Percentiles rank a stretch among this genome's conserved stretches.
Conservation (phyloP, 2,797 vertebrate genomes). For the Benthosema pterotum region DNA sequence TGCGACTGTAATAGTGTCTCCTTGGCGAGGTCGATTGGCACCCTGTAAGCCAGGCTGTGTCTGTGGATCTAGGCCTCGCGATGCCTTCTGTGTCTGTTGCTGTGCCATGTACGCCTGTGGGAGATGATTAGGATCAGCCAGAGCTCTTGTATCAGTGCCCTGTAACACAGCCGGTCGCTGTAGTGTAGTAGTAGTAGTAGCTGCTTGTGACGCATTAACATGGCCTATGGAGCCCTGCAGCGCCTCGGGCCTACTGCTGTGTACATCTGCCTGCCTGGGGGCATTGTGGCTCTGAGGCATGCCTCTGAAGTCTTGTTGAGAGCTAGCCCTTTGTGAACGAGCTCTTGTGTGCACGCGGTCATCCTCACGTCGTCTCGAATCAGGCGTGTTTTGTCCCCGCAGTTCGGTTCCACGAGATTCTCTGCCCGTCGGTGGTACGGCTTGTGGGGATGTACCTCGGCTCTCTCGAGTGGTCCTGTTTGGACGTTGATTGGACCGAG, state of each 20-base stretch:
- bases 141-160: constrained; percentile 54
- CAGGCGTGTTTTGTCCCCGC: constrained; percentile 17
- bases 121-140: constrained; percentile 74
- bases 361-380: constrained; percentile 38
- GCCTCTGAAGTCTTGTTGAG: constrained; percentile 54
- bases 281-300: constrained; percentile 34
- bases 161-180: constrained; percentile 31
- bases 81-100: constrained; percentile 39
- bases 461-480: constrained; percentile 19
- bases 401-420: constrained; percentile 27
- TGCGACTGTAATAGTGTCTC: constrained; percentile 29
- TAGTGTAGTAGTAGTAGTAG: constrained; percentile 31
- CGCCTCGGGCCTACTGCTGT: constrained; percentile 56
- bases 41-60: constrained; percentile 42
- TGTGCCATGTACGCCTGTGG: constrained; percentile 51
- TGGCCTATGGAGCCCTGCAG: constrained; percentile 35
- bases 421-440: constrained; percentile 16
- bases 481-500: constrained; percentile 16
- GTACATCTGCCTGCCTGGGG: constrained; percentile 59
- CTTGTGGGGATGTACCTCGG: constrained; percentile 32
- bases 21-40: constrained; percentile 51
- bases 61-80: constrained; percentile 40
- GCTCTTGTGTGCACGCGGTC: constrained; percentile 38
- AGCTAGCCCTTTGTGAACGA: constrained; percentile 41
- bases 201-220: constrained; percentile 39